A percentile compares a stretch with the other conserved stretches of the same genome.
phyloP scores from a whole-genome alignment of 2,888 invertebrate genomes.

The Heterodera filipjevi region DNA sequence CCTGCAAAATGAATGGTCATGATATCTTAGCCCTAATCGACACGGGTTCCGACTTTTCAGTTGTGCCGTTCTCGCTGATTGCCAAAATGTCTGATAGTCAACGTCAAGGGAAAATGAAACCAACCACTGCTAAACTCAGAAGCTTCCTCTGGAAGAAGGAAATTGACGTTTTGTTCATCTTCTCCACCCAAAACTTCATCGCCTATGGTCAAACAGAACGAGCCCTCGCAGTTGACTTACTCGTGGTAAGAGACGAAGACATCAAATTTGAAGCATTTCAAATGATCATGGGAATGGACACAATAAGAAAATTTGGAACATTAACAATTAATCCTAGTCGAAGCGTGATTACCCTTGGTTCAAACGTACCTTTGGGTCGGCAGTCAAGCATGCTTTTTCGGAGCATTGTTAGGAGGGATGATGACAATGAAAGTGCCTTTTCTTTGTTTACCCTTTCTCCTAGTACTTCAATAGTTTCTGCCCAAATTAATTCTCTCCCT shows the following conservation, averaged over 20 bases:
- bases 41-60: neutral
- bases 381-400: neutral
- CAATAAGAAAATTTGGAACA: neutral
- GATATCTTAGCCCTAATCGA: neutral
- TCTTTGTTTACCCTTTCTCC: neutral
- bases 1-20: neutral
- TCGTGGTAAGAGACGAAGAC: neutral
- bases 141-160: too few species aligned
- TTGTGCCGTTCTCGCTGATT: neutral
- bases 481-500: neutral
- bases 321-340: neutral
- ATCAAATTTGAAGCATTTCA: neutral
- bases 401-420: neutral
- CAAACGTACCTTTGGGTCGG: neutral
- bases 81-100: neutral
- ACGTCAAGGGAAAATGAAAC: neutral
- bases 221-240: neutral
- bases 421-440: neutral
- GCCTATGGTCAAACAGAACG: too few species aligned
- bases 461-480: neutral
- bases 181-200: too few species aligned
- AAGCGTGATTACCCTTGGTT: neutral
- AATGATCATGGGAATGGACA: neutral
- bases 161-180: too few species aligned
- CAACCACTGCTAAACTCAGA: neutral